Percentiles rank a stretch among this genome's conserved stretches.
These are phyloP conservation scores for Gadus chalcogrammus DNA, from an alignment of 2,113 vertebrate genomes.

Conservation along the genomic window DNA sequence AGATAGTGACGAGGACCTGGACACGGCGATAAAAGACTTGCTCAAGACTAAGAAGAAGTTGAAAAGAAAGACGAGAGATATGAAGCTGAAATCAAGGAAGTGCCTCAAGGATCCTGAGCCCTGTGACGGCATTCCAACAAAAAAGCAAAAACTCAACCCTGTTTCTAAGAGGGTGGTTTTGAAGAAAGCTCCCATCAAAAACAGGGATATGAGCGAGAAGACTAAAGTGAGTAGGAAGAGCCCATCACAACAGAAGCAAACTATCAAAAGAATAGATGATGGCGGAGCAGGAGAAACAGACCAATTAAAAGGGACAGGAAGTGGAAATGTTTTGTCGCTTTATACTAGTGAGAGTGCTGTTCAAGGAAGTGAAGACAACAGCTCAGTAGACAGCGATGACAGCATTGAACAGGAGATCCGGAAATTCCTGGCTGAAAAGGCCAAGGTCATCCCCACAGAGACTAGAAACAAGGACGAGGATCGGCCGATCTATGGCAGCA, in stretches of 20 bases:
- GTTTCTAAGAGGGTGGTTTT: constrained; percentile 52
- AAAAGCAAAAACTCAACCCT: constrained; percentile 39
- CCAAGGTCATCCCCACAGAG: constrained; percentile 71
- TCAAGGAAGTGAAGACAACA: constrained; percentile 76
- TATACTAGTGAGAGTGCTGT: not conserved
- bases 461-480: constrained; percentile 30
- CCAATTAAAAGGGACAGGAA: constrained; percentile 19
- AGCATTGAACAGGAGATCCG: constrained; percentile 94
- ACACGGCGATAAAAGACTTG: constrained; percentile 90
- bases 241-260: constrained; percentile 25
- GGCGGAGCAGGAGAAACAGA: constrained; percentile 27
- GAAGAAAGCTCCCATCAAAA: constrained; percentile 52
- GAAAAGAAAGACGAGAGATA: constrained; percentile 79
- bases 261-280: not conserved
- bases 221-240: constrained; percentile 26
- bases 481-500: constrained; percentile 20
- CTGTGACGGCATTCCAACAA: constrained; percentile 35
- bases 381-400: constrained; percentile 89
- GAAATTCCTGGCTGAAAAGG: constrained; percentile 89
- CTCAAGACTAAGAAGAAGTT: constrained; percentile 86
- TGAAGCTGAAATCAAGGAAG: constrained; percentile 72
- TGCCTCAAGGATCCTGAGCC: constrained; percentile 62
- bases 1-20: constrained; percentile 94
- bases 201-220: constrained; percentile 36
- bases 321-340: not conserved